Evolutionary conservation across 1,140 invertebrate genomes (phyloP), one percentile per base, ranked within the genome.

Genomic region (Drosophila malerkotliana): DNA sequence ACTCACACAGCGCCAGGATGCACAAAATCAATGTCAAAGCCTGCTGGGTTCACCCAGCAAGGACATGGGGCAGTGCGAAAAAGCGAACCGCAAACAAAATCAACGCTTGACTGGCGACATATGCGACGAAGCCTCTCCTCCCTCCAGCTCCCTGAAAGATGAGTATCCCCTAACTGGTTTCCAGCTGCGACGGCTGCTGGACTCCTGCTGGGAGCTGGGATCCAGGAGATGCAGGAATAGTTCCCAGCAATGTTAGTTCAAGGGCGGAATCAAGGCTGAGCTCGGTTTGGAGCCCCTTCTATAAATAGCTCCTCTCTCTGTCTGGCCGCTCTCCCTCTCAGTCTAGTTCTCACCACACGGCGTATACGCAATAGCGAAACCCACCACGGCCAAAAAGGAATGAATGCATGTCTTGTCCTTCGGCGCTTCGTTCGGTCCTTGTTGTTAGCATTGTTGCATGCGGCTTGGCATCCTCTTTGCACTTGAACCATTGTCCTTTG

Each of bases 401-500:
- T 73, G 18, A 47, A 47, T 58, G 58, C 60, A 77, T 58, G 12
- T 59, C 73, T 67, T 61, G 71, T 79, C 77, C 71, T 79, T 79
- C 51, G 74, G 37, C 44, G 60, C 57, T 59, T 55, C 48, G 47
- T 5, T 51, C 47, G 41, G 53, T 59, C 8, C 34, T 39, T 49
- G 60, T 69, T 59, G 60, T 48, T 48, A 52, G 34, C 57, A 69
- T 45, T 57, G 52, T 77, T 71, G 74, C 64, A 53, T 77, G 75
- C 59, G 75, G 72, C 37, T 58, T 76, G 75, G 81, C 87, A 87
- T 90, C 79, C 87, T 87, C 82, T 80, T 90, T 90, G 88, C 87
- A 90, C 87, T 90, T 90, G 87, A 90, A 90, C 88, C 83, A 71
- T 83, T 90, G 88, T 90, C 87, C 88, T 90, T 90, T 79, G 60